phyloP scores from a whole-genome alignment of 2,113 vertebrate genomes.

The Sigmodon hispidus region DNA sequence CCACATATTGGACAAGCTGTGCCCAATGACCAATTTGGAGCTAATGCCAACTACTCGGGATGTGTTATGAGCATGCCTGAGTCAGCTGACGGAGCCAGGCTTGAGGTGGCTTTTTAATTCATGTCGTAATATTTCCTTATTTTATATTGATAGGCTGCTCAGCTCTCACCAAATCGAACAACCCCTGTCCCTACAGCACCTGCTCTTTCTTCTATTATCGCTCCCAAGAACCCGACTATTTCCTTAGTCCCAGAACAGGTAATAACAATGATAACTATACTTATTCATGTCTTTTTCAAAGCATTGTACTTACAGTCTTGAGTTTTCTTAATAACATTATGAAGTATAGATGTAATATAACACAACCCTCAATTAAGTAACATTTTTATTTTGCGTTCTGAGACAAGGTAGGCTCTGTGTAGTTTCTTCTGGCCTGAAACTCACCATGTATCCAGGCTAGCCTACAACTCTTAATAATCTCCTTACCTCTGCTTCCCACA shows the following conservation, averaged over 20 bases:
- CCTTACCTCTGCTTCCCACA: background rate
- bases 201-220: constrained; percentile 66
- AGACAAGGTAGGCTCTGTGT: background rate
- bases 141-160: constrained; percentile 62
- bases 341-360: background rate
- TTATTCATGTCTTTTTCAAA: constrained; percentile 14
- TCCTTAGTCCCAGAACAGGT: constrained; percentile 86
- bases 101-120: background rate
- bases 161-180: constrained; percentile 32
- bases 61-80: background rate
- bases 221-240: constrained; percentile 69
- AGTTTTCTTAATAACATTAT: background rate
- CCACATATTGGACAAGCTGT: background rate
- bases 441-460: background rate
- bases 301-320: background rate
- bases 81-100: background rate
- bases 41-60: background rate
- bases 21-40: background rate
- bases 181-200: constrained; percentile 70
- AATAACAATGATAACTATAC: background rate
- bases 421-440: background rate
- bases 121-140: constrained; percentile 37
- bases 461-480: background rate
- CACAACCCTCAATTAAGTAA: background rate
- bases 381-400: background rate